phyloP scores from a whole-genome alignment of 1,140 invertebrate genomes.

The Eumaeus atala region DNA sequence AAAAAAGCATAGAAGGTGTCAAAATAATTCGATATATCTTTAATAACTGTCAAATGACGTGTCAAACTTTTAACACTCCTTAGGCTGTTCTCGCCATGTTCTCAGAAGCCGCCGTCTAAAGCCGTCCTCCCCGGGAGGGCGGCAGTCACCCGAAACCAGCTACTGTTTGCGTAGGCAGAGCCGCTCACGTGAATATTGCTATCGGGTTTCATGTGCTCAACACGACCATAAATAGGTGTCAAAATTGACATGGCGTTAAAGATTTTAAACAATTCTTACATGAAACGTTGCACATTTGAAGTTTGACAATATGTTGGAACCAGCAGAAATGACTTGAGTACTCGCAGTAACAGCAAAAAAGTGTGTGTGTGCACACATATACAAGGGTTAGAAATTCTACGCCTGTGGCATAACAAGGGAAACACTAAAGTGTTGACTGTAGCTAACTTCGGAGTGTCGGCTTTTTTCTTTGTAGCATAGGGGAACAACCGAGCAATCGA shows the following conservation, averaged over 20 bases:
- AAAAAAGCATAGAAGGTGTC: neutral
- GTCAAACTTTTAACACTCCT: constrained; percentile 16
- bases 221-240: constrained; percentile 31
- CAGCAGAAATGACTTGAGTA: no score
- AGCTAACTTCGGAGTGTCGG: no score
- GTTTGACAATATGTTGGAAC: no score
- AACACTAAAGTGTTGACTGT: no score
- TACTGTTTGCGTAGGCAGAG: constrained; percentile 56
- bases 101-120: constrained; percentile 23
- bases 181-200: constrained; percentile 30
- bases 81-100: constrained; percentile 15
- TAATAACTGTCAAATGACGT: constrained; percentile 6
- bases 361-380: no score
- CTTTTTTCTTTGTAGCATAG: no score
- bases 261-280: neutral
- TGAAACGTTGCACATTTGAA: no score
- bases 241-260: constrained; percentile 14
- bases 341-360: no score
- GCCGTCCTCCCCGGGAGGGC: constrained; percentile 42
- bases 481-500: no score
- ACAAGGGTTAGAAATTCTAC: no score
- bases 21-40: constrained; percentile 2
- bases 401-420: no score
- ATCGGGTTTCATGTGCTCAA: constrained; percentile 55
- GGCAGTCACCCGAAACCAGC: constrained; percentile 51